These are phyloP conservation scores for Scelioninae gen. 1 DNA, from an alignment of 2,888 invertebrate genomes.

Conservation along the genomic window DNA sequence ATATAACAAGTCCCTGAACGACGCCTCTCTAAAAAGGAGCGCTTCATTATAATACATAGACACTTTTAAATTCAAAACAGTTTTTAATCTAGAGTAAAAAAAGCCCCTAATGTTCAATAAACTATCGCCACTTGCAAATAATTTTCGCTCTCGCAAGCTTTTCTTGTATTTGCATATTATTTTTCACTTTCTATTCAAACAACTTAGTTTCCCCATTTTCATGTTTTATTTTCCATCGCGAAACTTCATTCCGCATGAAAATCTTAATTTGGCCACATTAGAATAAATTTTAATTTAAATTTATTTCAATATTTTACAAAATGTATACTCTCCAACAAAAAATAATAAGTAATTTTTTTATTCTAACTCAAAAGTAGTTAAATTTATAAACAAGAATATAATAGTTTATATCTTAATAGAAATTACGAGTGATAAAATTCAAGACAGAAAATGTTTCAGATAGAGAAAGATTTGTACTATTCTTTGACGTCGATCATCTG, in stretches of 20 bases:
- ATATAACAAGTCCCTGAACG: constrained; percentile 71
- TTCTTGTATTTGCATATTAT: constrained; percentile 5
- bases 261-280: constrained; percentile 10
- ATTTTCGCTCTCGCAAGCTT: constrained; percentile 41
- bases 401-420: no score
- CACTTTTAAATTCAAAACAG: constrained; percentile 68
- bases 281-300: no score
- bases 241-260: constrained; percentile 45
- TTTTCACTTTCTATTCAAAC: constrained; percentile 29
- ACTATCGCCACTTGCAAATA: constrained; percentile 61
- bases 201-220: constrained; percentile 8
- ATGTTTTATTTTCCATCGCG: constrained; percentile 15
- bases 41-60: constrained; percentile 67
- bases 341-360: no score
- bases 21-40: constrained; percentile 67
- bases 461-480: no score
- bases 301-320: no score
- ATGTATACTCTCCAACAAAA: no score
- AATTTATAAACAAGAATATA: no score
- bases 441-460: no score
- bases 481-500: no score
- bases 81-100: constrained; percentile 68
- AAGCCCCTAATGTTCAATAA: constrained; percentile 68
- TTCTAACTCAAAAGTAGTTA: no score
- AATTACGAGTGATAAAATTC: no score